Conservation (phyloP, 2,888 invertebrate genomes). For the Drosophila austrosaltans region DNA sequence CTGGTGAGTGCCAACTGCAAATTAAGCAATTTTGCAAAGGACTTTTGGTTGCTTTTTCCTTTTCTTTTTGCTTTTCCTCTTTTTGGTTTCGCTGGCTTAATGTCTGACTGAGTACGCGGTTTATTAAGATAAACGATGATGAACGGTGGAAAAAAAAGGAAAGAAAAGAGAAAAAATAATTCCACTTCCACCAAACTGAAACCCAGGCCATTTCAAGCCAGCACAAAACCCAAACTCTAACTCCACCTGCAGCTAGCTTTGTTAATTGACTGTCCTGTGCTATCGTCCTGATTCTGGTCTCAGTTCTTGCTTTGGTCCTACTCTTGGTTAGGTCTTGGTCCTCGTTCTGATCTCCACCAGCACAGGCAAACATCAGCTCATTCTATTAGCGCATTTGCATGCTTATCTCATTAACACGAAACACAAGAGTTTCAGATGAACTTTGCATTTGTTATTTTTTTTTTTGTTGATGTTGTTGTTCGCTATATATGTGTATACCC, state of each 20-base stretch:
- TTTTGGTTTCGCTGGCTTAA: constrained; percentile 63
- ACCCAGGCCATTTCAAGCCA: not conserved
- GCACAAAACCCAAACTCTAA: constrained; percentile 11
- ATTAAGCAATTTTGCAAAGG: constrained; percentile 73
- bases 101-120: constrained; percentile 74
- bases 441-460: constrained; percentile 22
- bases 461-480: not conserved
- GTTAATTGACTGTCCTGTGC: constrained; percentile 64
- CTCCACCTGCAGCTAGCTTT: constrained; percentile 40
- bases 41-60: constrained; percentile 68
- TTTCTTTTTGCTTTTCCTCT: constrained; percentile 18
- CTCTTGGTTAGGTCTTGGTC: constrained; percentile 2
- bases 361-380: constrained; percentile 40
- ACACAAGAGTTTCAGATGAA: constrained; percentile 59
- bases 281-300: not conserved
- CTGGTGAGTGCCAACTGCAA: constrained; percentile 66
- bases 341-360: not conserved
- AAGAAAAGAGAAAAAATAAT: constrained; percentile 26
- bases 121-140: constrained; percentile 80
- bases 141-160: constrained; percentile 54
- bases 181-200: constrained; percentile 17
- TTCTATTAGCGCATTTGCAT: constrained; percentile 76
- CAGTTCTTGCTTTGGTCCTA: not conserved
- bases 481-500: constrained; percentile 2
- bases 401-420: constrained; percentile 73